These are phyloP conservation scores for Ichneumoninae sp. DNA, from an alignment of 2,888 invertebrate species.

Conservation along the genomic window DNA sequence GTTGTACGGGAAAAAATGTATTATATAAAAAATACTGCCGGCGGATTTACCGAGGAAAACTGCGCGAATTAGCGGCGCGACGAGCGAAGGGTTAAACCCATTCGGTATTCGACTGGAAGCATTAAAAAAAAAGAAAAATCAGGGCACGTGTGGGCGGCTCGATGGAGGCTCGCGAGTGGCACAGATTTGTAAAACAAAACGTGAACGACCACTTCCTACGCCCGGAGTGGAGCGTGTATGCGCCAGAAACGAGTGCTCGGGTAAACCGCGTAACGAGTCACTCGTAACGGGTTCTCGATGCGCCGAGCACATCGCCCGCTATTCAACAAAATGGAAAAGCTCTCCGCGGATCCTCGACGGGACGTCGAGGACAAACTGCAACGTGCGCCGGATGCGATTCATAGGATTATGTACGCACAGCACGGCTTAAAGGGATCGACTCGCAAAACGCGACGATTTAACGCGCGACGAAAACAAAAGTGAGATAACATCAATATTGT, in stretches of 20 bases:
- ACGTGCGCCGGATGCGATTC: background rate
- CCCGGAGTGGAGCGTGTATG: background rate
- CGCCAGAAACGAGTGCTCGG: constrained; percentile 47
- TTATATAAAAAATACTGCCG: background rate
- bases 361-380: constrained; percentile 41
- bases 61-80: background rate
- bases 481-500: background rate
- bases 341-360: constrained; percentile 42
- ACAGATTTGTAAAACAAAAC: constrained; percentile 53
- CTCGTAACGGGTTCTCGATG: constrained; percentile 58
- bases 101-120: constrained; percentile 1
- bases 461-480: background rate
- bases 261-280: constrained; percentile 58
- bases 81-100: background rate
- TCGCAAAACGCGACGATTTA: constrained; percentile 36
- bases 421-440: background rate
- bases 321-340: constrained; percentile 62
- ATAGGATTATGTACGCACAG: background rate
- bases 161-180: constrained; percentile 14
- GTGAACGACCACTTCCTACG: constrained; percentile 27
- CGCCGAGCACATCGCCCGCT: constrained; percentile 38
- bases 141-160: constrained; percentile 35
- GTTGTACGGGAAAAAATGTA: background rate
- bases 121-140: constrained; percentile 23
- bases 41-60: background rate